Conservation (phyloP, 1,140 invertebrate genomes). For the Eueides isabella region DNA sequence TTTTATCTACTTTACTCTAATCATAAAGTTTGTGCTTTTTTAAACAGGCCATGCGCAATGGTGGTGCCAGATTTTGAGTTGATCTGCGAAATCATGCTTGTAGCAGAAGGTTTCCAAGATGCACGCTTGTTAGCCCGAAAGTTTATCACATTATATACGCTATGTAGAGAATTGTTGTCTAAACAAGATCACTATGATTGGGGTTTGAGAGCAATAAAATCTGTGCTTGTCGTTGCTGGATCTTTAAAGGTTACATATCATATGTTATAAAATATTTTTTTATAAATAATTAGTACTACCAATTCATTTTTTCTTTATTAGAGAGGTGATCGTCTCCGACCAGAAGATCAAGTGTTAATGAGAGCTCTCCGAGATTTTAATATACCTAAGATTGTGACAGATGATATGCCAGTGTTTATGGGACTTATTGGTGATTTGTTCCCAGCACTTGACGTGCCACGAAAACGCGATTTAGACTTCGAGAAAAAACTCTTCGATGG, state of each 20-base stretch:
- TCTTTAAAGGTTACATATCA: constrained; percentile 84
- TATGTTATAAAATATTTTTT: background rate
- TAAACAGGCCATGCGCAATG: constrained; percentile 93
- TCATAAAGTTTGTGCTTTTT: background rate
- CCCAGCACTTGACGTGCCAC: constrained; percentile 93
- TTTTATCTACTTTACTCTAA: no score
- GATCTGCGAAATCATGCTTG: constrained; percentile 97
- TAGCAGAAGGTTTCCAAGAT: constrained; percentile 95
- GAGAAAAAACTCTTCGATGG: constrained; percentile 91
- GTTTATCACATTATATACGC: constrained; percentile 83
- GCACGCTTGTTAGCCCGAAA: constrained; percentile 80
- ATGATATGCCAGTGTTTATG: constrained; percentile 95
- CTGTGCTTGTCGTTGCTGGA: constrained; percentile 95
- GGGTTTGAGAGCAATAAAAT: constrained; percentile 96
- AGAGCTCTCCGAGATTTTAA: constrained; percentile 96
- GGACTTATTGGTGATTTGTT: constrained; percentile 95
- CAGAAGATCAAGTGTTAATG: constrained; percentile 91
- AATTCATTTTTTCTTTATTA: no score
- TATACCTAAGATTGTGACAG: constrained; percentile 95
- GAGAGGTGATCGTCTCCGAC: constrained; percentile 86
- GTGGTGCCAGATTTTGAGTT: constrained; percentile 96
- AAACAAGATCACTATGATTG: constrained; percentile 98
- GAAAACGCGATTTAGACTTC: constrained; percentile 92
- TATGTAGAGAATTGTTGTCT: constrained; percentile 93
- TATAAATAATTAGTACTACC: no score